A percentile compares a stretch with the other conserved stretches of the same genome.
phyloP scores from a whole-genome alignment of 2,797 vertebrate genomes.

The Sebastes ruberrimus region DNA sequence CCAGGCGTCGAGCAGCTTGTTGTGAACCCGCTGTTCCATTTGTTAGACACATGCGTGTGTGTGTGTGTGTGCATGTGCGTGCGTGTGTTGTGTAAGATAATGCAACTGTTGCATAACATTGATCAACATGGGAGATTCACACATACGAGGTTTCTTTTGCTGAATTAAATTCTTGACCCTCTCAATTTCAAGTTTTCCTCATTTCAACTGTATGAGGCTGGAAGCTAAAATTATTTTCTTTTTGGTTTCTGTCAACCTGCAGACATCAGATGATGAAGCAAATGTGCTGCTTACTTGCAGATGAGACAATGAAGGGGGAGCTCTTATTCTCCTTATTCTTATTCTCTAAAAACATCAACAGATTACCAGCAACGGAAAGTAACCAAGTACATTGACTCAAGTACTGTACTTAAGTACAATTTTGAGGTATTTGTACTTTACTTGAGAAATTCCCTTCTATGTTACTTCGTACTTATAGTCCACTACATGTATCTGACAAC shows the following conservation, averaged over 20 bases:
- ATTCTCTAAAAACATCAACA: neutral
- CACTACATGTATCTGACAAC: no score
- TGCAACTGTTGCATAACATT: neutral
- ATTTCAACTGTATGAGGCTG: neutral
- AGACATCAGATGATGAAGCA: neutral
- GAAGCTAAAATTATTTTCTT: neutral
- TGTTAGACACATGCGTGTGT: constrained; percentile 1
- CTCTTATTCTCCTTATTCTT: no score
- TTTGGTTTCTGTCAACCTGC: neutral
- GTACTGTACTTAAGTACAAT: neutral
- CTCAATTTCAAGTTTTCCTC: neutral
- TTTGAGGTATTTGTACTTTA: no score
- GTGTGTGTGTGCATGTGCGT: neutral
- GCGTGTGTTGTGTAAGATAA: constrained; percentile 12
- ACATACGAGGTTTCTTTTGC: neutral
- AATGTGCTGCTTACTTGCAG: no score
- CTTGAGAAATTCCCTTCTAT: no score
- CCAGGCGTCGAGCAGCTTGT: constrained; percentile 36
- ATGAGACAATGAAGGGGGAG: neutral
- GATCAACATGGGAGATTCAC: neutral
- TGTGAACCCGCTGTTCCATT: constrained; percentile 49
- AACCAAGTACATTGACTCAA: neutral
- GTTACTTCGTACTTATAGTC: no score
- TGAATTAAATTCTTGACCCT: neutral
- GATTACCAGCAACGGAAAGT: neutral